Evolutionary conservation across 2,888 invertebrate species (phyloP).

Genomic region (Julus scanicus): DNA sequence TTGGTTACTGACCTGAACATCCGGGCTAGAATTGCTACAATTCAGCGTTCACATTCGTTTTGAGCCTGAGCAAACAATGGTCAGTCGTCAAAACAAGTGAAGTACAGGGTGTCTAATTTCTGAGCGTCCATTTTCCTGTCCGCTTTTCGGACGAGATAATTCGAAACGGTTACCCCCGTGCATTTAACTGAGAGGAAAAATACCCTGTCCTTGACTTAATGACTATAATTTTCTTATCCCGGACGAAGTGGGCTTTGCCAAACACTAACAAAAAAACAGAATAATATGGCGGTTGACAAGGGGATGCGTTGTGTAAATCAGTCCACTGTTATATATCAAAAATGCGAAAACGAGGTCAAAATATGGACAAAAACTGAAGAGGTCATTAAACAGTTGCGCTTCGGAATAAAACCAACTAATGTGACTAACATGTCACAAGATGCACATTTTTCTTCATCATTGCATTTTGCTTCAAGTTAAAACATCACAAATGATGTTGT

Average conservation of each 20-base stretch:
- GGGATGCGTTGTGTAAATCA: not conserved
- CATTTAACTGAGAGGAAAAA: not conserved
- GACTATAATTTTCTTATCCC: not conserved
- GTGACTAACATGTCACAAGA: no score
- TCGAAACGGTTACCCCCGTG: not conserved
- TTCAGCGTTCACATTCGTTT: not conserved
- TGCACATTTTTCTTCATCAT: no score
- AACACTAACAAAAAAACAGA: not conserved
- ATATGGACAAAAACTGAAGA: not conserved
- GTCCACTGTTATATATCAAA: not conserved
- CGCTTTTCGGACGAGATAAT: not conserved
- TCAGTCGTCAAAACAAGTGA: not conserved
- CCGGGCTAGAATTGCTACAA: not conserved
- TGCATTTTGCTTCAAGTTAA: no score
- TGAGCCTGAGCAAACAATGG: conserved; percentile 6
- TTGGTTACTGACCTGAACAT: conserved; percentile 45
- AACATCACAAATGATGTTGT: no score
- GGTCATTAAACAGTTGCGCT: no score
- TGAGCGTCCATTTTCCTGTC: not conserved
- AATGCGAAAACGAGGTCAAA: not conserved
- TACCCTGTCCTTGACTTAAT: not conserved
- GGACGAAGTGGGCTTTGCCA: not conserved
- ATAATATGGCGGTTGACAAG: not conserved
- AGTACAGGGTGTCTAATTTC: conserved; percentile 40
- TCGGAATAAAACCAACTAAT: no score